Evolutionary conservation across 1,140 invertebrate genomes (phyloP), one percentile per base, ranked within the genome.

Genomic region (Brachionus koreanus): DNA sequence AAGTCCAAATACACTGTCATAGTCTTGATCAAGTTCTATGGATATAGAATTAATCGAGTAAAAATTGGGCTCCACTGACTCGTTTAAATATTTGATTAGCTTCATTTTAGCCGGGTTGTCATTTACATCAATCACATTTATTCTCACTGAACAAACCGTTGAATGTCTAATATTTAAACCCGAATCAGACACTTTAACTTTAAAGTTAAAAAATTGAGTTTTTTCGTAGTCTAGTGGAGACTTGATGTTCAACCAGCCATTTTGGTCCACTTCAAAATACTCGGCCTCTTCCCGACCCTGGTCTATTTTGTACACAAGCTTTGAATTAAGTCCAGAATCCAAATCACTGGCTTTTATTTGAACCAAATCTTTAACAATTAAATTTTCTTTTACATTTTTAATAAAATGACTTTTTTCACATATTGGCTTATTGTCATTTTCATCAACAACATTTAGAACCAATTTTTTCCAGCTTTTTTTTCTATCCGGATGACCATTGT

Each of bases 391-490:
- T 12, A 79, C 16, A 43, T 35, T 79, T 29, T 37, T 49, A 16
- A 79, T 79, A 43, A 63, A 79, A 12, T 61, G 37, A 33, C 76
- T 79, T 19, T 79, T 79, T 16, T 79, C 76, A 43, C 76, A 79
- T n/a, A 63, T 25, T 29, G 76, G 76, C 13, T 16, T 35, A 35
- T 79, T 79, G 12, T 79, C 76, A 35, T 79, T 79, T 61, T 79
- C 76, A 42, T 79, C 76, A 10, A 79, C 5, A 12, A 79, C 33
- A 61, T 79, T 57, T 25, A 79, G n/a, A 5, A 61, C 5, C 19
- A 79, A 25, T 23, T 57, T 57, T 65, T 61, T 79, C n/a, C 12
- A 79, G 12, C 5, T 61, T 16, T 57, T 61, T 43, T 61, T 42
- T 2, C n/a, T 19, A 1, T 35, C 25, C 25, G 76, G 76, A 37